phyloP scores from a whole-genome alignment of 2,888 invertebrate genomes.

The Machimus atricapillus region DNA sequence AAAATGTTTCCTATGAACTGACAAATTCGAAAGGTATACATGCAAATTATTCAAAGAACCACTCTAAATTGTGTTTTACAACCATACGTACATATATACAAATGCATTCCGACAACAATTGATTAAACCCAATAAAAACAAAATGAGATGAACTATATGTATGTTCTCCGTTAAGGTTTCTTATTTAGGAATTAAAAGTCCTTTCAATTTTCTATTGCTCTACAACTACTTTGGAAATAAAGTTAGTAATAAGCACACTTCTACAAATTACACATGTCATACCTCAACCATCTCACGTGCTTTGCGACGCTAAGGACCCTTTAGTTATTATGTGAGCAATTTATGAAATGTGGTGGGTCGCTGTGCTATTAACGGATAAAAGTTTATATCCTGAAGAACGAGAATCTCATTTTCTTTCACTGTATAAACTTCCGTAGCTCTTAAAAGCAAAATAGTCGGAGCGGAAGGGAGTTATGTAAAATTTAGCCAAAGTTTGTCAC shows the following conservation, averaged over 20 bases:
- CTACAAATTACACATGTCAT: not conserved
- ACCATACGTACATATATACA: no score
- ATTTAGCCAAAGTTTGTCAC: constrained; percentile 45
- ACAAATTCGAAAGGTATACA: no score
- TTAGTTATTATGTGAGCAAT: not conserved
- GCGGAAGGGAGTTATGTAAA: constrained; percentile 42
- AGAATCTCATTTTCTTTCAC: not conserved
- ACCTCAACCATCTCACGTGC: not conserved
- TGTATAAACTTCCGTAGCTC: not conserved
- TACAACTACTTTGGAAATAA: not conserved
- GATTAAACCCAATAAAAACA: no score
- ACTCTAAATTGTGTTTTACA: no score
- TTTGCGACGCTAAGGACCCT: not conserved
- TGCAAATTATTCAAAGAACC: no score
- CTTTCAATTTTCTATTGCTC: no score
- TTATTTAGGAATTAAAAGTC: no score
- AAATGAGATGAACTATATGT: no score
- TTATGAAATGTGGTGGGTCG: not conserved
- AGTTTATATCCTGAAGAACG: not conserved
- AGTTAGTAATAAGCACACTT: not conserved
- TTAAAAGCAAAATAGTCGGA: not conserved
- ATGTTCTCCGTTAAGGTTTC: no score
- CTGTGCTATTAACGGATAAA: not conserved
- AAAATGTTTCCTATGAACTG: no score
- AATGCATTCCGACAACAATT: no score